Conservation (phyloP, 2,888 invertebrate species). For the Drosophila demipolita region DNA sequence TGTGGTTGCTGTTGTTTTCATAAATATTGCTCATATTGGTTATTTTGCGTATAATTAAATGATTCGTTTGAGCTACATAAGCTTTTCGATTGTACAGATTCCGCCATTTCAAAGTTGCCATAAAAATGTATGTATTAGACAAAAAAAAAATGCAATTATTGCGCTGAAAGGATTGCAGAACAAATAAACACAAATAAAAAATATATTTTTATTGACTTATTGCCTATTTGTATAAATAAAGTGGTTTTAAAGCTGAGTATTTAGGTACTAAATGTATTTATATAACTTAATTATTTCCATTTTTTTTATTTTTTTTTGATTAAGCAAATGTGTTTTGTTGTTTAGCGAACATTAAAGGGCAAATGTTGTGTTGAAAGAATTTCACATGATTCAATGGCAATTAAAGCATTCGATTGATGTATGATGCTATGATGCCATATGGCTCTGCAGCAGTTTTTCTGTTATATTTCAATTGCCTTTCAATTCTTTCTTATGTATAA, state of each 20-base stretch:
- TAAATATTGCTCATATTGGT: constrained; percentile 8
- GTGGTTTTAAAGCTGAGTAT: neutral
- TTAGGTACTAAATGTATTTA: neutral
- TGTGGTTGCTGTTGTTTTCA: neutral
- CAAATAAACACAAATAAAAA: neutral
- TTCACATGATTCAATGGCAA: constrained; percentile 34
- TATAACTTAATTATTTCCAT: neutral
- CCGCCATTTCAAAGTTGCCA: constrained; percentile 30
- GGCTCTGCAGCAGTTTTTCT: neutral
- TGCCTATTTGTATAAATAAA: neutral
- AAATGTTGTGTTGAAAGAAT: constrained; percentile 9
- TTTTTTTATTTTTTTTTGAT: neutral
- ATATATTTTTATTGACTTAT: constrained; percentile 1
- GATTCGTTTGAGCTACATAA: constrained; percentile 45
- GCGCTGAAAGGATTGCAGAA: constrained; percentile 23
- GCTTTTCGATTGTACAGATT: constrained; percentile 40
- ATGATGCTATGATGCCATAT: constrained; percentile 26
- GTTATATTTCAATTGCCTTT: constrained; percentile 7
- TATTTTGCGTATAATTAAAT: constrained; percentile 31
- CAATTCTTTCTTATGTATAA: constrained; percentile 23
- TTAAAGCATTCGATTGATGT: constrained; percentile 53
- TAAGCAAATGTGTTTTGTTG: neutral
- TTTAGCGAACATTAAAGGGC: constrained; percentile 36
- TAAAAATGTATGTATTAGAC: constrained; percentile 19
- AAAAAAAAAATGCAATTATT: constrained; percentile 12